A percentile compares a stretch with the other conserved stretches of the same genome.
Conservation (phyloP, 2,113 vertebrate species). For the Saccopteryx bilineata region DNA sequence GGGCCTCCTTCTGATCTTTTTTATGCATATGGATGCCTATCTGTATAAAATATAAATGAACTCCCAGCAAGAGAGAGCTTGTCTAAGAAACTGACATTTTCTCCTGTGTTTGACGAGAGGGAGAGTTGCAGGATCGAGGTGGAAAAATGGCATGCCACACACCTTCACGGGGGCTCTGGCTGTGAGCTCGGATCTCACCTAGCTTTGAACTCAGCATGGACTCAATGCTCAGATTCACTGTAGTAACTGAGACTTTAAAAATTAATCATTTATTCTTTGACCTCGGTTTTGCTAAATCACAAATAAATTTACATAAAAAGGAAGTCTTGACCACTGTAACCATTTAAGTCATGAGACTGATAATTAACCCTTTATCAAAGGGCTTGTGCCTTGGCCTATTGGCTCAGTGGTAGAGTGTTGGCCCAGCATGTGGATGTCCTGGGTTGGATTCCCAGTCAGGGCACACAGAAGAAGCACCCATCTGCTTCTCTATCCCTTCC, state of each 20-base stretch:
- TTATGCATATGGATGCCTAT: neutral
- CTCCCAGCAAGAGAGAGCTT: conserved; percentile 51
- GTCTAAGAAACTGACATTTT: conserved; percentile 61
- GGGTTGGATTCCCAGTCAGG: no score
- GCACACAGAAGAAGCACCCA: no score
- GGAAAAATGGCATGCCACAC: conserved; percentile 4
- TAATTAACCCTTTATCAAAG: neutral
- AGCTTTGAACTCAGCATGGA: conserved; percentile 75
- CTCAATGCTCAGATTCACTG: conserved; percentile 30
- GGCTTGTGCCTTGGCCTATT: no score
- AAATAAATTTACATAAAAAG: neutral
- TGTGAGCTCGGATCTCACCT: conserved; percentile 27
- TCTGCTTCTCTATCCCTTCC: no score
- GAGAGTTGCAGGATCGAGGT: conserved; percentile 47
- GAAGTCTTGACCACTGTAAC: neutral
- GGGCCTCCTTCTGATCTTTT: conserved; percentile 44
- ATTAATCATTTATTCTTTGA: conserved; percentile 54
- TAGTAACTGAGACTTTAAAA: conserved; percentile 27
- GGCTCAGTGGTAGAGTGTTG: no score
- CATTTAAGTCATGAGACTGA: neutral
- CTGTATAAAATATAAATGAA: conserved; percentile 76
- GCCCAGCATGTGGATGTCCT: no score
- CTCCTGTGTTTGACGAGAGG: neutral
- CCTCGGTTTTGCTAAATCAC: conserved; percentile 22
- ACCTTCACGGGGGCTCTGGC: conserved; percentile 59